Evolutionary conservation across 2,797 vertebrate genomes (phyloP).

Genomic region (Mionectes olivaceus): DNA sequence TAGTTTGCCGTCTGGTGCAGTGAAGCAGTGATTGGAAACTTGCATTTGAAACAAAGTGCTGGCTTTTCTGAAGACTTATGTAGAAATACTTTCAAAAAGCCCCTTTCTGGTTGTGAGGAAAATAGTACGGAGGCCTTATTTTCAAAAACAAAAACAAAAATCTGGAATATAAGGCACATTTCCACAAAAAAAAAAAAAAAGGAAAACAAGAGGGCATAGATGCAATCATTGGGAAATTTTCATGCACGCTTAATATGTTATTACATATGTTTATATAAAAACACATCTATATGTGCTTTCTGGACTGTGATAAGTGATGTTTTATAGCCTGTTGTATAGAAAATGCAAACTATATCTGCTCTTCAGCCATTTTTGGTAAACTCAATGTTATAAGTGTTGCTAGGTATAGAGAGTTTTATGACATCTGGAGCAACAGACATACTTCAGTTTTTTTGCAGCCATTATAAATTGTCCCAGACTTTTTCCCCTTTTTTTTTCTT

Average conservation of each 20-base stretch:
- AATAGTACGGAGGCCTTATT: conserved; percentile 89
- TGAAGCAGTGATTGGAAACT: conserved; percentile 79
- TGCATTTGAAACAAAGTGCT: conserved; percentile 79
- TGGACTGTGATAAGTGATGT: conserved; percentile 99
- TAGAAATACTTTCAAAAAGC: conserved; percentile 85
- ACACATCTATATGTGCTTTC: conserved; percentile 99
- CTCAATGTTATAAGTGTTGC: conserved; percentile 98
- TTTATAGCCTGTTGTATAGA: conserved; percentile 99
- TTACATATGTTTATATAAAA: conserved; percentile 99
- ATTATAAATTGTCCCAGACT: conserved; percentile 83
- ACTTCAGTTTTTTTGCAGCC: conserved; percentile 88
- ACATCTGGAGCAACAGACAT: conserved; percentile 87
- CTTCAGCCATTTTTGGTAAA: conserved; percentile 95
- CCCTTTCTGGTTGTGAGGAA: conserved; percentile 88
- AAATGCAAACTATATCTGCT: conserved; percentile 98
- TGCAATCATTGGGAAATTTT: conserved; percentile 89
- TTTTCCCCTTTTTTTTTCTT: conserved; percentile 53
- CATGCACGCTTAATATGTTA: conserved; percentile 99
- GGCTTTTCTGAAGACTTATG: conserved; percentile 85
- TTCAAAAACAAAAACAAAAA: conserved; percentile 79
- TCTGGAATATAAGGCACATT: conserved; percentile 88
- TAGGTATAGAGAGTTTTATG: conserved; percentile 97
- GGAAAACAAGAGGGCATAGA: conserved; percentile 81
- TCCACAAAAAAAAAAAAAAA: conserved; percentile 70
- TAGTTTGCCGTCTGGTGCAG: conserved; percentile 76